Evolutionary conservation across 2,888 invertebrate genomes (phyloP), one percentile per base, ranked within the genome.

Genomic region (Agelastica alni): DNA sequence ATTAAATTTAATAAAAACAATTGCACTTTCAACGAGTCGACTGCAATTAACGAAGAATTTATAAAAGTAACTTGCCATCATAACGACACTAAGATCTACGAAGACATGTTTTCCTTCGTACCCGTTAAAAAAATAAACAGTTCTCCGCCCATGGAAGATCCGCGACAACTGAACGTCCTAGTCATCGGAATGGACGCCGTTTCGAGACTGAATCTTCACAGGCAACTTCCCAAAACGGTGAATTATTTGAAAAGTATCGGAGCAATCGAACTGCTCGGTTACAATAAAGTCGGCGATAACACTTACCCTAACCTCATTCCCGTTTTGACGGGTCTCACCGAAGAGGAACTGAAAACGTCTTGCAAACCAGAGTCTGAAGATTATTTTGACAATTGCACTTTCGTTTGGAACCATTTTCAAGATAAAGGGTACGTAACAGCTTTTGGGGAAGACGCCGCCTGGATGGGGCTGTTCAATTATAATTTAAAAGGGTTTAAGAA

Each of bases 221-320:
- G 95, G 36, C 90, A 90, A 65, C 88, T 95, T 88, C 89, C 89
- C 0, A 81, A 81, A 66, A 91, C 91, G 0, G 77, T 83, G 10
- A 72, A 79, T 1, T 83, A 80, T 62, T 77, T 93, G 44, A 78
- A 81, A 52, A 56, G 70, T 32, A 77, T 89, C 55, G 81, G 81
- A 6, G 87, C 87, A 22, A 81, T 91, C 42, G 93, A 93, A 71
- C 80, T 96, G 71, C 75, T 87, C 61, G 96, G 96, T 3, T 95
- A 93, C 75, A 94, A 91, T 71, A 96, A 96, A 81, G 89, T 96
- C 4, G 96, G 87, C 2, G 96, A 96, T 74, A 96, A 96, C 74
- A 95, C 96, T 0, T 95, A 91, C 72, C 93, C 94, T 0, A 96
- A 96, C 74, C 73, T 96, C 53, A 83, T 90, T 4, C 90, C 96